A percentile compares a stretch with the other conserved stretches of the same genome.
Conservation (phyloP, 1,140 invertebrate species). For the Sycophaga agraensis region DNA sequence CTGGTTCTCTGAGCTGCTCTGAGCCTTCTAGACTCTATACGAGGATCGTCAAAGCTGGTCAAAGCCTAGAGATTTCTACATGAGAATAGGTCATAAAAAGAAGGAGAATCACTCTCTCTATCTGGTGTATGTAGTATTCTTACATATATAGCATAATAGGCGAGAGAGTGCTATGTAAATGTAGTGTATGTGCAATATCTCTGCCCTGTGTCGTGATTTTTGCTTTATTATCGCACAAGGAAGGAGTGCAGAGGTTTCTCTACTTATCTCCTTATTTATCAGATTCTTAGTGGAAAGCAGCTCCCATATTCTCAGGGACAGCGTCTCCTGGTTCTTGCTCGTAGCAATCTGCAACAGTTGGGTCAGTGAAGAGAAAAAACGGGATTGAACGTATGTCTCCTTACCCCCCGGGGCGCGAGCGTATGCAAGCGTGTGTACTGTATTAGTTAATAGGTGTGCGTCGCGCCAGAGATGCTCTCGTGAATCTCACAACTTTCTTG, state of each 20-base stretch:
- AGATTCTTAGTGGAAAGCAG: no score
- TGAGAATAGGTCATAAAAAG: conserved; percentile 22
- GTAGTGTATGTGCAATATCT: background rate
- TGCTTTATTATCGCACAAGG: background rate
- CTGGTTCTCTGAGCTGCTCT: background rate
- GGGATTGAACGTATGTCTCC: background rate
- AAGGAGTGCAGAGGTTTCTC: background rate
- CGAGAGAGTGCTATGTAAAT: no score
- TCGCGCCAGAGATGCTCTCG: background rate
- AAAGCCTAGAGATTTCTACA: conserved; percentile 10
- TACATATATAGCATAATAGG: background rate
- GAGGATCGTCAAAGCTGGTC: conserved; percentile 2
- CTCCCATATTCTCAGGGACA: no score
- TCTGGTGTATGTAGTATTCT: conserved; percentile 2
- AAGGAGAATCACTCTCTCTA: conserved; percentile 9
- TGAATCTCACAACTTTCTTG: background rate
- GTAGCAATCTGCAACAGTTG: background rate
- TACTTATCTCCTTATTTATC: no score
- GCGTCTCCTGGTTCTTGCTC: no score
- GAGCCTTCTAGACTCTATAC: no score
- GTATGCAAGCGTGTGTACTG: background rate
- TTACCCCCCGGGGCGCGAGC: background rate
- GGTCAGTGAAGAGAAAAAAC: background rate
- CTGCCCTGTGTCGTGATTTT: background rate
- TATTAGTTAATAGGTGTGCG: background rate